A percentile compares a stretch with the other conserved stretches of the same genome.
Conservation (phyloP, 64 coral and sea anemone genomes). For the Pocillopora verrucosa region DNA sequence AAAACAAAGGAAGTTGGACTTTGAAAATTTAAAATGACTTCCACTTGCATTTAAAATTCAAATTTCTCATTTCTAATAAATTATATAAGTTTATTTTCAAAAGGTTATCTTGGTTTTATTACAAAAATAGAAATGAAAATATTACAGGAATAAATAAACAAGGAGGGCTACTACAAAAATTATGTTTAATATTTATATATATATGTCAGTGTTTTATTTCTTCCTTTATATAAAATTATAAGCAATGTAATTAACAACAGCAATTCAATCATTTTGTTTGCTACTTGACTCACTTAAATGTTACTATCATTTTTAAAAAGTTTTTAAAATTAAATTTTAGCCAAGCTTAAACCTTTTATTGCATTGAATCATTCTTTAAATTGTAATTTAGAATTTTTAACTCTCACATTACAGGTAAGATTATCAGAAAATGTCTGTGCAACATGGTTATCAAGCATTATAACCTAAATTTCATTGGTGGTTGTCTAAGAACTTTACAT, state of each 20-base stretch:
- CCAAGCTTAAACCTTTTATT: no score
- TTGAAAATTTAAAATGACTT: no score
- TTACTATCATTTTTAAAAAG: no score
- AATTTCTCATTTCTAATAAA: neutral
- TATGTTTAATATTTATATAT: neutral
- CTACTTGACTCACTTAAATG: no score
- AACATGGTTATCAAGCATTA: neutral
- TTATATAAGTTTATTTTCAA: neutral
- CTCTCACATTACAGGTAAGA: neutral
- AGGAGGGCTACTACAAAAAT: neutral
- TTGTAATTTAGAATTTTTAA: no score
- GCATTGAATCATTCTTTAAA: no score
- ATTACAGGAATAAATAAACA: neutral
- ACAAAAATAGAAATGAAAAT: neutral
- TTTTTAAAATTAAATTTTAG: no score
- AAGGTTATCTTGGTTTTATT: neutral
- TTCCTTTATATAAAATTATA: no score
- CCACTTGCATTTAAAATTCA: neutral
- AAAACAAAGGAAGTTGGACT: no score
- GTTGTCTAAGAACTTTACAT: slow-evolving; percentile 33
- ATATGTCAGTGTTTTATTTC: neutral
- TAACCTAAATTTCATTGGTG: slow-evolving; percentile 38
- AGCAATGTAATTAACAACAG: no score
- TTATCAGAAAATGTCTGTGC: no score
- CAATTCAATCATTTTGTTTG: no score